A percentile compares a stretch with the other conserved stretches of the same genome.
Conservation (phyloP, 1,140 invertebrate genomes). For the Bursaphelenchus mucronatus region DNA sequence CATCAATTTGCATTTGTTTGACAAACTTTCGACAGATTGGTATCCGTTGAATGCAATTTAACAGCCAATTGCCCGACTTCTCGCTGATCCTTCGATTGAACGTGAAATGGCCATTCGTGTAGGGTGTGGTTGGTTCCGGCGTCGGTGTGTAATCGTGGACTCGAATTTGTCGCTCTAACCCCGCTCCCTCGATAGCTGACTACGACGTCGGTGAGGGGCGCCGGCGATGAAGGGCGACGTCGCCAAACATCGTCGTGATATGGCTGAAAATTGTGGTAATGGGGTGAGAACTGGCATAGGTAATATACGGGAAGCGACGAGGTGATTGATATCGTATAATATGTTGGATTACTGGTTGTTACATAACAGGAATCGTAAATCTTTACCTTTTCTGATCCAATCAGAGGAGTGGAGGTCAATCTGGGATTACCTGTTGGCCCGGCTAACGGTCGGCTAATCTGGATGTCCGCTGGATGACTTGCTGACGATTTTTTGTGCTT, state of each 20-base stretch:
- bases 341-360: too few species aligned
- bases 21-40: slow-evolving; percentile 30
- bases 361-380: background rate
- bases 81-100: slow-evolving; percentile 7
- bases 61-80: background rate
- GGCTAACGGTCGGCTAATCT: too few species aligned
- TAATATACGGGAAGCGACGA: too few species aligned
- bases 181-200: slow-evolving; percentile 38
- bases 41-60: slow-evolving; percentile 22
- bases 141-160: slow-evolving; percentile 10
- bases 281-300: too few species aligned
- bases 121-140: background rate
- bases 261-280: background rate
- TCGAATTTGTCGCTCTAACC: slow-evolving; percentile 28
- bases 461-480: too few species aligned
- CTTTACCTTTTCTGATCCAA: too few species aligned
- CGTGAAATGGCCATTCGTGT: background rate
- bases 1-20: slow-evolving; percentile 45
- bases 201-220: slow-evolving; percentile 4
- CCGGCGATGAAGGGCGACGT: slow-evolving; percentile 15
- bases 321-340: too few species aligned
- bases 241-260: slow-evolving; percentile 32
- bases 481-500: too few species aligned
- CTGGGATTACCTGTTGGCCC: too few species aligned
- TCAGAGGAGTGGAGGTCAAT: too few species aligned